These are phyloP conservation scores for Murina feae DNA, from an alignment of 2,113 vertebrate genomes.

Conservation along the genomic window DNA sequence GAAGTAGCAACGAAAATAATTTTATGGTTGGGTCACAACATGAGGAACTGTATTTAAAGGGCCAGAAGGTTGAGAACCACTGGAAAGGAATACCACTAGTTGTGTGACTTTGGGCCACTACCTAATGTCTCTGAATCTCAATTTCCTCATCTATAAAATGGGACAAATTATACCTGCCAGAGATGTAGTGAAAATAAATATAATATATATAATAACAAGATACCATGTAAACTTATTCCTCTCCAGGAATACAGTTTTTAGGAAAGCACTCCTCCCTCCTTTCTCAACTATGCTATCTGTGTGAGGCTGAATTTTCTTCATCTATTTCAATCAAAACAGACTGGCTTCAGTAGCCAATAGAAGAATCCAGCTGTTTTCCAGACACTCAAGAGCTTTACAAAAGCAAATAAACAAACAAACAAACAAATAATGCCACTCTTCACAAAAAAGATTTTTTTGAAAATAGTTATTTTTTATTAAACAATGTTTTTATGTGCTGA, in stretches of 20 bases:
- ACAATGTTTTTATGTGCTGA: not conserved
- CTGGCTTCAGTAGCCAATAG: not conserved
- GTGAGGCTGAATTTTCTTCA: too few relatives aligned
- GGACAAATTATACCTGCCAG: not conserved
- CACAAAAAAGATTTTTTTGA: not conserved
- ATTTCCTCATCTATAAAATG: not conserved
- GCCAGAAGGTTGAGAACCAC: too few relatives aligned
- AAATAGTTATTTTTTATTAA: not conserved
- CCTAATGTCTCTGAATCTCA: not conserved
- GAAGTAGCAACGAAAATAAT: too few relatives aligned
- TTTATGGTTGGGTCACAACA: too few relatives aligned
- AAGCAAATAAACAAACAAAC: not conserved
- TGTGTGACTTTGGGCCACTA: not conserved
- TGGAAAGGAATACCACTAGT: not conserved
- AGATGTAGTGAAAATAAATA: not conserved
- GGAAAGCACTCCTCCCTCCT: not conserved
- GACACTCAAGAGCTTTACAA: not conserved
- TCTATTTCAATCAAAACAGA: not conserved
- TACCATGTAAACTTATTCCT: not conserved
- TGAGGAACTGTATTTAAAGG: too few relatives aligned
- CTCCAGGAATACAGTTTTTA: not conserved
- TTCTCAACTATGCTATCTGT: not conserved
- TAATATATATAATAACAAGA: not conserved
- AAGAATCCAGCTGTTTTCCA: not conserved
- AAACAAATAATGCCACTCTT: not conserved